Conservation (phyloP, 2,888 invertebrate species). For the Caenorhabditis sp. region DNA sequence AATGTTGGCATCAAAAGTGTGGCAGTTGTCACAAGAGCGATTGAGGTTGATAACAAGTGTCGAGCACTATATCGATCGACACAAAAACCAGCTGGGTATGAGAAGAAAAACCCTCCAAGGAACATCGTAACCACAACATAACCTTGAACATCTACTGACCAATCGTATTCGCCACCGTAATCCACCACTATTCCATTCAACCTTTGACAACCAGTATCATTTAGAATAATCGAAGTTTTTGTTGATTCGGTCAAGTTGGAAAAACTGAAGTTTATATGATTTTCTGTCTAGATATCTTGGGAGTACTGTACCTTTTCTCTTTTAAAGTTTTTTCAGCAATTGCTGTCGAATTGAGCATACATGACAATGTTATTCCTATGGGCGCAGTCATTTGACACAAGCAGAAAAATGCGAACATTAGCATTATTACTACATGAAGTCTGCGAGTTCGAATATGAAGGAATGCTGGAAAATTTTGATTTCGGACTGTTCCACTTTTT, state of each 20-base stretch:
- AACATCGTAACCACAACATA: conserved; percentile 18
- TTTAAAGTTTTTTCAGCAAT: conserved; percentile 18
- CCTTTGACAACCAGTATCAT: conserved; percentile 13
- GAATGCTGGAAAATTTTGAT: conserved; percentile 31
- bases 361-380: conserved; percentile 57
- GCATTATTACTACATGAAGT: conserved; percentile 52
- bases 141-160: conserved; percentile 35
- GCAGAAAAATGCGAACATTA: conserved; percentile 57
- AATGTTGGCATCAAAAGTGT: conserved; percentile 43
- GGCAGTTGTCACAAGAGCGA: conserved; percentile 20
- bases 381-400: conserved; percentile 50
- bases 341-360: conserved; percentile 61
- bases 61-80: conserved; percentile 40
- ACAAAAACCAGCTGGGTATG: conserved; percentile 30
- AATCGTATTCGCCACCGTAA: conserved; percentile 37
- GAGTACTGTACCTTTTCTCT: background rate
- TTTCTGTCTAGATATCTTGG: too few species aligned
- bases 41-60: conserved; percentile 31
- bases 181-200: conserved; percentile 28
- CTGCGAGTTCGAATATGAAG: conserved; percentile 46
- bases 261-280: too few species aligned
- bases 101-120: conserved; percentile 38
- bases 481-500: background rate
- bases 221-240: background rate
- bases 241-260: too few species aligned